Conservation (phyloP, 2,797 vertebrate species). For the Arrhamphus sclerolepis region DNA sequence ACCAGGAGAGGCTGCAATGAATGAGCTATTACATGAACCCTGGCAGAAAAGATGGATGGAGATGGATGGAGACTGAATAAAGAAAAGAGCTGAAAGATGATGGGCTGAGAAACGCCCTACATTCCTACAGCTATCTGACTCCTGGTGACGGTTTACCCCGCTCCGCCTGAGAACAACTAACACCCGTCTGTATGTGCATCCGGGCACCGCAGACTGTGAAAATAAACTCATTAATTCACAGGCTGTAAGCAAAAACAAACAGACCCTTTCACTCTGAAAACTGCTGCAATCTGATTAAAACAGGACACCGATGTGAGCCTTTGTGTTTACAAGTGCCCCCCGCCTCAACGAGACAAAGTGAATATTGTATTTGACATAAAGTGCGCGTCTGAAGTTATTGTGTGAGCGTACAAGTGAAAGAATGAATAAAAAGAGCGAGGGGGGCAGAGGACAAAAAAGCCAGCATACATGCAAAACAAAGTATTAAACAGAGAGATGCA, state of each 20-base stretch:
- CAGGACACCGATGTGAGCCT: slow-evolving; percentile 32
- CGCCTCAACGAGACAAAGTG: slow-evolving; percentile 41
- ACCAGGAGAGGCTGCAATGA: slow-evolving; percentile 7
- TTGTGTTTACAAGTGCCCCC: slow-evolving; percentile 48
- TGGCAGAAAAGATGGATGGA: slow-evolving; percentile 35
- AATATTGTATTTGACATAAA: slow-evolving; percentile 50
- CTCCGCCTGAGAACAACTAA: slow-evolving; percentile 50
- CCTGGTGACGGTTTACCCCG: slow-evolving; percentile 52
- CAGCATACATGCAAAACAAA: neutral
- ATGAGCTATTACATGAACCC: slow-evolving; percentile 19
- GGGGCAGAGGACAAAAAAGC: slow-evolving; percentile 37
- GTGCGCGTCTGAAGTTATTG: slow-evolving; percentile 25
- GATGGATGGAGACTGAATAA: slow-evolving; percentile 38
- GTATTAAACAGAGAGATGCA: slow-evolving; percentile 35
- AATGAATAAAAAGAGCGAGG: slow-evolving; percentile 29
- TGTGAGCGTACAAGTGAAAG: slow-evolving; percentile 8
- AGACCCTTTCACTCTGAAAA: slow-evolving; percentile 39
- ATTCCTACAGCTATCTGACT: slow-evolving; percentile 46
- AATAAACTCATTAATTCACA: slow-evolving; percentile 71
- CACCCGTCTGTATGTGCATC: slow-evolving; percentile 39
- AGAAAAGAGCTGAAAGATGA: slow-evolving; percentile 47
- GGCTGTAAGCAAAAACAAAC: slow-evolving; percentile 67
- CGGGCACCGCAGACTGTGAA: slow-evolving; percentile 49
- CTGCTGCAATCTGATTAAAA: slow-evolving; percentile 57
- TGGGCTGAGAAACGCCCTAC: slow-evolving; percentile 48